Evolutionary conservation across 2,113 vertebrate genomes (phyloP), one percentile per base, ranked within the genome.

Genomic region (Chunga burmeisteri): DNA sequence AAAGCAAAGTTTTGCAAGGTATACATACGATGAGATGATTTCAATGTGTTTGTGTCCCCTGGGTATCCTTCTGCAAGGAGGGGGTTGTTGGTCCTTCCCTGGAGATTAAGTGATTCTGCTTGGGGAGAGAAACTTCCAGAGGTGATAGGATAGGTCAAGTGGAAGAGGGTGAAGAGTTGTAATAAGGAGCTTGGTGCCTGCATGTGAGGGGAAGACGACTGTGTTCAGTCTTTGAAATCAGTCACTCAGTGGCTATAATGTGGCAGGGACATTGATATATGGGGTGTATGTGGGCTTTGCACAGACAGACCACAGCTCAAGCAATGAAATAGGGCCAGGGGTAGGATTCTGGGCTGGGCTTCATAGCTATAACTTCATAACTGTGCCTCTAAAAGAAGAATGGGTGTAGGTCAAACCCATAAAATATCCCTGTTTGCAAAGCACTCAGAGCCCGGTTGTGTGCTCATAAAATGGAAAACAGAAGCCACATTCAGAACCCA

Each of bases 371-470:
- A 36, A 3, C 17, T 62, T 71, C 34, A 14, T 56, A 87, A 80
- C 26, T 61, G 6, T 18, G 21, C 23, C 25, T 74, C 50, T 80
- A 61, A 22, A 56, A 47, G 25, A 12, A 62, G 56, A 62, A 56
- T 42, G 29, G 11, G 11, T 89, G 16, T 55, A 71, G 52, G 32
- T 56, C 56, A 50, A 80, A 27, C 17, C 11, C 1, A 0, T 34
- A 80, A 71, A 16, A 47, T 56, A 11, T 27, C 72, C 7, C 21
- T 56, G 29, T 52, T 71, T 1, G 1, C 29, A 61, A 19, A 86
- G 66, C 19, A 59, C 15, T 7, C 23, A 13, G 30, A 63, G 3
- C 13, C 5, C 1, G 0, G 18, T 13, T 72, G 6, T 27, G 4
- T 71, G 52, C 10, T 34, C 12, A 38, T 71, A 29, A 80, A 86